Percentiles rank a stretch among this genome's conserved stretches.
Conservation (phyloP, 2,888 invertebrate species). For the Drosophila algonquin region DNA sequence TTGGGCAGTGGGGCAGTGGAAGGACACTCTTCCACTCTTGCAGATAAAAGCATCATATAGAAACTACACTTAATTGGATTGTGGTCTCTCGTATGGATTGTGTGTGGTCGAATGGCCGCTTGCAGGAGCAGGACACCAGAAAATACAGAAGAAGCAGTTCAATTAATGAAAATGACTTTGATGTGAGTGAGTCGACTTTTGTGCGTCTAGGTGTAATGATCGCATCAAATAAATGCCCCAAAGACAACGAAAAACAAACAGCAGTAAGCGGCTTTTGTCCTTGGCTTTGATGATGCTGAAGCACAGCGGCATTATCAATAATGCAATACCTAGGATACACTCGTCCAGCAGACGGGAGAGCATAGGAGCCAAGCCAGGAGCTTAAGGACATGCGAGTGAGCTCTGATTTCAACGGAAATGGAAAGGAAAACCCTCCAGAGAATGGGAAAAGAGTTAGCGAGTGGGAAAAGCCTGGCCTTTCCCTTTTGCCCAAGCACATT, state of each 20-base stretch:
- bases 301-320: slow-evolving; percentile 18
- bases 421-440: background rate
- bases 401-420: background rate
- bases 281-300: slow-evolving; percentile 33
- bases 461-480: background rate
- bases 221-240: slow-evolving; percentile 24
- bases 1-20: too few species aligned
- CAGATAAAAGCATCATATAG: slow-evolving; percentile 46
- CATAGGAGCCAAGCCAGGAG: background rate
- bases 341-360: background rate
- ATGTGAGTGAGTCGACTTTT: slow-evolving; percentile 46
- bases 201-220: slow-evolving; percentile 50
- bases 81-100: slow-evolving; percentile 25
- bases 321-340: slow-evolving; percentile 26
- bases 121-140: background rate
- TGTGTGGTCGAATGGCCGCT: slow-evolving; percentile 17
- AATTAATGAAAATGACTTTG: slow-evolving; percentile 55
- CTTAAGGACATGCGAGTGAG: background rate
- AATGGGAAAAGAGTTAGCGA: slow-evolving; percentile 6
- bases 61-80: slow-evolving; percentile 58
- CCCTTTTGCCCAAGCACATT: too few species aligned
- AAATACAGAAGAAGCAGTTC: slow-evolving; percentile 30
- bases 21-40: background rate
- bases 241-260: slow-evolving; percentile 7
- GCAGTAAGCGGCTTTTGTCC: slow-evolving; percentile 43